Evolutionary conservation across 1,140 invertebrate genomes (phyloP), one percentile per base, ranked within the genome.

Genomic region (Wiebesia pumilae): DNA sequence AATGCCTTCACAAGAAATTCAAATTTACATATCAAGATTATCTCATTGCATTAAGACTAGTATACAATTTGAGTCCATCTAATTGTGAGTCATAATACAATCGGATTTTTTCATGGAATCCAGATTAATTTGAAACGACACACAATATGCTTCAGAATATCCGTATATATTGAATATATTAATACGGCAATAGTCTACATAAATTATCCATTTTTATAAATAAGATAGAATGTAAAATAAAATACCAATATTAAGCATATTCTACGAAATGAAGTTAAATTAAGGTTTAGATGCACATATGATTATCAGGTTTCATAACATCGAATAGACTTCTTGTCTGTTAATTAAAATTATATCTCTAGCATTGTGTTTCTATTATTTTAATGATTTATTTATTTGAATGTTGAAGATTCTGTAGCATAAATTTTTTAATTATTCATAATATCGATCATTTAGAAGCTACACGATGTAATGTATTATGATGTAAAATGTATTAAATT

Each of bases 191-290:
- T 73, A 40, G 9, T 40, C 12, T 0, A 73, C 1, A 71, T 9
- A n/a, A 40, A 73, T 73, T 73, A 73, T 73, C 40, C 21, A n/a
- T 43, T 75, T 27, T 75, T 75, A 43, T 75, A n/a, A 40, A 73
- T 40, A 40, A 40, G 35, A 12, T 19, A 16, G 19, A 58, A 58
- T 58, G 19, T 3, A 58, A 58, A 58, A 21, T 47, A 47, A 47
- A 7, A 47, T 47, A 47, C 43, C n/a, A n/a, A 24, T 62, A 62
- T 62, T 38, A 73, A 73, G 24, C 14, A 12, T 75, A 12, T 43
- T 1, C 21, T 40, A 73, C 4, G n/a, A 75, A 75, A 75, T 16
- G 43, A 21, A 43, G 12, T 35, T 75, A n/a, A 75, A 75, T 75
- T 1, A n/a, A 75, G 24, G 27, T 43, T 21, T 43, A 27, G 40